phyloP scores from a whole-genome alignment of 2,888 invertebrate genomes.

The Philaethria dido region DNA sequence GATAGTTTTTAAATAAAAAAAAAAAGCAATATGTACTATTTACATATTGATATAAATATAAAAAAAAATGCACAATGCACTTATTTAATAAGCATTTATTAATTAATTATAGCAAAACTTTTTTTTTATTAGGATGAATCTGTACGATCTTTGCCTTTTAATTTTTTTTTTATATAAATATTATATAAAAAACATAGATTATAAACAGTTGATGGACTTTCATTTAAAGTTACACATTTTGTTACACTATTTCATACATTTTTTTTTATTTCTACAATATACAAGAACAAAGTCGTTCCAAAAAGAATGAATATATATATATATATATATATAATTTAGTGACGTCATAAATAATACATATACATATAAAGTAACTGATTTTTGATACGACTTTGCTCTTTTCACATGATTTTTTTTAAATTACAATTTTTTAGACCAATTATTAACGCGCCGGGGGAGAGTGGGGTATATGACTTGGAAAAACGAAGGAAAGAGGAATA shows the following conservation, averaged over 20 bases:
- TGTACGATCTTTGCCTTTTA: constrained; percentile 8
- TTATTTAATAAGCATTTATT: constrained; percentile 21
- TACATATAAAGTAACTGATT: not conserved
- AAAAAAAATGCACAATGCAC: not conserved
- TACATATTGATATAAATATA: constrained; percentile 6
- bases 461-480: no score
- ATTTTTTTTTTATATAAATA: constrained; percentile 6
- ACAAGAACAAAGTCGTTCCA: constrained; percentile 11
- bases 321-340: not conserved
- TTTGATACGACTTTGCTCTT: constrained; percentile 9
- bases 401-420: constrained; percentile 17
- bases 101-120: no score
- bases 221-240: constrained; percentile 17
- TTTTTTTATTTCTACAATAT: constrained; percentile 5
- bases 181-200: constrained; percentile 1
- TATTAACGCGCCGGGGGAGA: constrained; percentile 7
- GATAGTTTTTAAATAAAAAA: not conserved
- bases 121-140: not conserved
- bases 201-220: constrained; percentile 23
- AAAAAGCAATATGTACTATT: constrained; percentile 8
- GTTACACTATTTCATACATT: constrained; percentile 11
- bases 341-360: constrained; percentile 1
- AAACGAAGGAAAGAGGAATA: not conserved
- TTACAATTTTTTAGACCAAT: constrained; percentile 19
- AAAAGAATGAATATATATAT: not conserved